Base-by-base conservation (phyloP, 2,113 vertebrate genomes). In the Zosterops pallidus region DNA sequence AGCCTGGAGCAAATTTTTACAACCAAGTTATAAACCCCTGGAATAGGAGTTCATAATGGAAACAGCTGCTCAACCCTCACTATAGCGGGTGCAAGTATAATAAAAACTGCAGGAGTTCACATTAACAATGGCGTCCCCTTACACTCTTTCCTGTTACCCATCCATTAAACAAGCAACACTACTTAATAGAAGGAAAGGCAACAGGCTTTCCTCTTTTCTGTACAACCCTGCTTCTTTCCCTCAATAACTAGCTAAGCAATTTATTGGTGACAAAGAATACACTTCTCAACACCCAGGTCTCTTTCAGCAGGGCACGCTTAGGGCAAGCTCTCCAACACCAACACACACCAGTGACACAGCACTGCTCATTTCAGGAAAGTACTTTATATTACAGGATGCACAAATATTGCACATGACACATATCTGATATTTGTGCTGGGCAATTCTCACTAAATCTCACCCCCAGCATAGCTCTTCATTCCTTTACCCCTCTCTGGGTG, bases 41-140 rank as follows among this genome's bases (percentile, higher is more conserved):
- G 97, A 98, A 98, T 96, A 97, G 96, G 95, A 97, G 97, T 97
- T 98, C 96, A 97, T 98, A 98, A 98, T 98, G 95, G 97, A 97
- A 98, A 98, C 97, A 98, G 97, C 97, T 98, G 98, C 95, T 98
- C 97, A 97, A 94, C 86, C 95, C 95, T 97, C 97, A 96, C 97
- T 97, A 82, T 95, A 95, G 89, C 46, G 94, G 92, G 98, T 96
- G 95, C 94, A 96, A 95, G 96, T 82, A 74, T 93, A 96, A 98
- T 98, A 98, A 98, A 98, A 98, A 23, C 97, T 75, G 97, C 96
- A 96, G 97, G 98, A 97, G 96, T 71, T 97, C 97, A 81, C 95
- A 96, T 98, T 98, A 98, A 97, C 96, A 95, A 97, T 94, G 96
- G 94, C 92, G 35, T 98, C 92, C 91, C 94, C 95, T 97, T 95